Evolutionary conservation across 2,113 vertebrate species (phyloP), one percentile per base, ranked within the genome.

Genomic region (Poeciliopsis retropinna): DNA sequence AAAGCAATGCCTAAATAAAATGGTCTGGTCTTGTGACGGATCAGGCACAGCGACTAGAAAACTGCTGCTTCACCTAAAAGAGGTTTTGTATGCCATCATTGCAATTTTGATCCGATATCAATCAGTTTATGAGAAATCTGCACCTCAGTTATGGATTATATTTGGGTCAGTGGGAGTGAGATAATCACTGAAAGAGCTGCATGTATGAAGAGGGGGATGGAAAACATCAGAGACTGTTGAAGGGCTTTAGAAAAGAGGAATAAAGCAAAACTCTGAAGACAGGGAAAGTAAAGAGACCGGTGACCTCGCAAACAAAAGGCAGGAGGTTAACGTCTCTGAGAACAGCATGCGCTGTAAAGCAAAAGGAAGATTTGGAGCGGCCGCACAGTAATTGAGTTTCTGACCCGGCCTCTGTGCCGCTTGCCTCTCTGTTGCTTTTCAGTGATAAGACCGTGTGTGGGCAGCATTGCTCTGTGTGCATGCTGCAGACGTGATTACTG

Each of bases 361-460:
- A 51, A 61, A 63, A 79, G 69, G 76, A 84, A 79, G 84, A 72
- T 41, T 85, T 73, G 76, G 68, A 68, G 87, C 64, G 81, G 72
- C 68, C 34, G 15, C 67, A 71, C 75, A 62, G 87, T 90, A 91
- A 91, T 90, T 91, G 86, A 79, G 85, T 91, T 90, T 92, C 76
- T 90, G 90, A 90, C 88, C 88, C 88, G 88, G 90, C 88, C 87
- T 85, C 76, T 17, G 74, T 79, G 81, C 86, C 76, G 86, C 84
- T 73, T 64, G 76, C 83, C 74, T 82, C 79, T 72, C 80, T 83
- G 83, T 90, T 89, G 70, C 89, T 87, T 89, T 83, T 85, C 62
- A 88, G 51, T 69, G 91, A 92, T 92, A 91, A 85, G 88, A 84
- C 86, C 75, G 70, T 88, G 87, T 85, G 91, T 92, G 88, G 91